Evolutionary conservation across 2,113 vertebrate species (phyloP).

Genomic region (Parotia lawesii): DNA sequence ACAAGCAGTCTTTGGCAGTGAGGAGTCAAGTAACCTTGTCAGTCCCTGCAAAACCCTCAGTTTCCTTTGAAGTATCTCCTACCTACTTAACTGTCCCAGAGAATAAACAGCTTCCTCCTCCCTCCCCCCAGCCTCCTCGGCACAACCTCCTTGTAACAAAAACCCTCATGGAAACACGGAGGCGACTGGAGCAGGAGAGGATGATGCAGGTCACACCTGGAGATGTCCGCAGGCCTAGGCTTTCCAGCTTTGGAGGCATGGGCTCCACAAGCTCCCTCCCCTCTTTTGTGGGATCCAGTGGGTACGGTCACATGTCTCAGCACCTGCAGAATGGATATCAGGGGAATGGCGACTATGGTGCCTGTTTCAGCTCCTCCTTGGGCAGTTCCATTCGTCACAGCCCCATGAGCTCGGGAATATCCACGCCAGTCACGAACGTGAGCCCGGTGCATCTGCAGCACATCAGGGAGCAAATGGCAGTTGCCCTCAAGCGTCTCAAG

Average conservation of each 20-base stretch:
- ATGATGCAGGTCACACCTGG: conserved; percentile 78
- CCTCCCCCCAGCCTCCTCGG: conserved; percentile 82
- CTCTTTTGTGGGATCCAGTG: conserved; percentile 83
- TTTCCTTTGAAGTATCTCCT: conserved; percentile 73
- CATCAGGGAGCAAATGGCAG: conserved; percentile 95
- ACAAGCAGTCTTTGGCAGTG: conserved; percentile 77
- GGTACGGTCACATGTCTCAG: conserved; percentile 68
- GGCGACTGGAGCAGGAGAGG: conserved; percentile 90
- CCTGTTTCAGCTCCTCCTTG: conserved; percentile 81
- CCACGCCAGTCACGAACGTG: conserved; percentile 90
- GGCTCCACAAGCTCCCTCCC: conserved; percentile 89
- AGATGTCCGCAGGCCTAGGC: conserved; percentile 84
- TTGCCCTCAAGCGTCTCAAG: conserved; percentile 89
- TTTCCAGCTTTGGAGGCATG: conserved; percentile 92
- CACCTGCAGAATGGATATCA: conserved; percentile 84
- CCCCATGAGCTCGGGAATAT: conserved; percentile 90
- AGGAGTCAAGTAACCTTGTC: conserved; percentile 72
- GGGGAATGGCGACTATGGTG: conserved; percentile 79
- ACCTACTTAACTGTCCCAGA: conserved; percentile 73
- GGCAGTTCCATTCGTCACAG: conserved; percentile 94
- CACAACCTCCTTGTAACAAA: conserved; percentile 94
- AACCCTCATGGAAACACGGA: conserved; percentile 95
- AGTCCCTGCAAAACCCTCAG: conserved; percentile 60
- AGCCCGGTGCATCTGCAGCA: conserved; percentile 93
- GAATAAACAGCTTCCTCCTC: conserved; percentile 82